Evolutionary conservation across 2,113 vertebrate genomes (phyloP), one percentile per base, ranked within the genome.

Genomic region (Maccullochella peelii): DNA sequence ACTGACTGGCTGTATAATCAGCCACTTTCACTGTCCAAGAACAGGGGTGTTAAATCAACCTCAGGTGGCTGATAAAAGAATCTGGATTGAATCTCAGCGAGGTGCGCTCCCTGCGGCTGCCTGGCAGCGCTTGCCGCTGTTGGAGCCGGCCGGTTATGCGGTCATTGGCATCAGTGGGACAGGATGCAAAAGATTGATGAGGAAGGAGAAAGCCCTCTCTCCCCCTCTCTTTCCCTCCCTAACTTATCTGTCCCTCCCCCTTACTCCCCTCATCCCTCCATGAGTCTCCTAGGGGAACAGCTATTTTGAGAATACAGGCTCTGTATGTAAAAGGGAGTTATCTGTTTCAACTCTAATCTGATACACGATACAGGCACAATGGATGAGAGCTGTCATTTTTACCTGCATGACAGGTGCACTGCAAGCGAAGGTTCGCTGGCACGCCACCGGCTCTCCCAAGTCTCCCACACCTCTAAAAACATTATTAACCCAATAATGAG

Each of bases 61-160:
- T 93, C 94, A 93, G 92, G 88, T 93, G 89, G 83, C 91, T 93
- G 92, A 93, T 95, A 86, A 91, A 93, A 93, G 86, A 77, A 86
- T 91, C 87, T 86, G 74, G 80, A 94, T 93, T 91, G 87, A 90
- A 87, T 93, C 87, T 88, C 87, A 65, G 89, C 55, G 0, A 85
- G 83, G 77, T 86, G 57, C 27, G 36, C 89, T 91, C 80, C 81
- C 78, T 47, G 80, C 49, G 63, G 82, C 85, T 86, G 85, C 79
- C 86, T 82, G 73, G 86, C 40, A 58, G 74, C 23, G 59, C 83
- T 81, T 70, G 47, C 67, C 50, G 12, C 85, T 77, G 89, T 67
- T 72, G 49, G 75, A 75, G 75, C 30, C 40, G 8, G 52, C 40
- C 15, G 81, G 89, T 89, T 82, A 83, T 74, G 33, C 75, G 11